Evolutionary conservation across 2,797 vertebrate species (phyloP).

Genomic region (Merluccius polli): DNA sequence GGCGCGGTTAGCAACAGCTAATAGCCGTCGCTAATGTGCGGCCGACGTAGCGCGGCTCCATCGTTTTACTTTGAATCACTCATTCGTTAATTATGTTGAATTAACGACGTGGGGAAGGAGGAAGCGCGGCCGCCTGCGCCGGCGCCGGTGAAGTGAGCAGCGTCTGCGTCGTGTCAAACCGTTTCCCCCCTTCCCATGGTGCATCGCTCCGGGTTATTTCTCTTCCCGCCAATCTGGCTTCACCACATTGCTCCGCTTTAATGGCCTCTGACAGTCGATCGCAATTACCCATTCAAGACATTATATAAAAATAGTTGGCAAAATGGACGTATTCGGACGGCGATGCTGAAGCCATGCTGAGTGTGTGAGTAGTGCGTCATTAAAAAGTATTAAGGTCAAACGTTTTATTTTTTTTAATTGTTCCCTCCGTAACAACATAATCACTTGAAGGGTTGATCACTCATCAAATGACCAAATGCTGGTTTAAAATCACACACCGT

Average conservation of each 20-base stretch:
- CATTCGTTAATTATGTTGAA: background rate
- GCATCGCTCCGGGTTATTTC: conserved; percentile 62
- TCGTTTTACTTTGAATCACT: background rate
- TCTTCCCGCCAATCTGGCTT: conserved; percentile 38
- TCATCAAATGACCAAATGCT: background rate
- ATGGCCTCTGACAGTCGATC: conserved; percentile 61
- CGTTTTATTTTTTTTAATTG: background rate
- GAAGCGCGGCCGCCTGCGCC: no score
- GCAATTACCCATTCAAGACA: conserved; percentile 57
- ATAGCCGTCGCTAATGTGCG: background rate
- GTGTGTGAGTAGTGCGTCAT: background rate
- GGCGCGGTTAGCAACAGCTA: background rate
- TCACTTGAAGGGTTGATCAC: background rate
- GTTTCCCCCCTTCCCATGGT: conserved; percentile 15
- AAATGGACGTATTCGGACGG: conserved; percentile 44
- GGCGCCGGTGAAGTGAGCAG: no score
- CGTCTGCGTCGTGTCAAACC: no score
- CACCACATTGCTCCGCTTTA: conserved; percentile 43
- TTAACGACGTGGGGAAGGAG: background rate
- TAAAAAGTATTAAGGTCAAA: background rate
- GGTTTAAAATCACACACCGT: no score
- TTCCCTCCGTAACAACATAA: background rate
- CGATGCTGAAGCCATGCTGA: background rate
- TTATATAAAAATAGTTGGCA: conserved; percentile 55
- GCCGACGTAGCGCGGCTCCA: background rate